Evolutionary conservation across 2,797 vertebrate species (phyloP), one percentile per base, ranked within the genome.

Genomic region (Catharus ustulatus): DNA sequence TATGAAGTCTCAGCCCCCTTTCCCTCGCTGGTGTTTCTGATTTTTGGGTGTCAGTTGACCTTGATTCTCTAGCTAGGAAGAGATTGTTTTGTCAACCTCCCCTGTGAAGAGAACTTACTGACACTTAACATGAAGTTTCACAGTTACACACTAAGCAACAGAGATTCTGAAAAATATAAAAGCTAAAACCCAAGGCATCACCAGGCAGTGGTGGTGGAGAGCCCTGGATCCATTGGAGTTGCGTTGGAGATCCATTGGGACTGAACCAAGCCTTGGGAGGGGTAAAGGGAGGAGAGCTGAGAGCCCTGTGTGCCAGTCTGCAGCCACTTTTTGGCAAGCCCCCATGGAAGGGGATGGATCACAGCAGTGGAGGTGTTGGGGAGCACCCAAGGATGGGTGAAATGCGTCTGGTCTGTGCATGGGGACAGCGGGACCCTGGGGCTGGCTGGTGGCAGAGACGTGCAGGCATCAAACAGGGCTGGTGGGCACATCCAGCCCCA

Each of bases 301-400:
- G 43, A 71, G 29, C 71, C 6, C 22, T 14, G 3, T 10, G 46
- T 6, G 1, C 5, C 36, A 11, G 4, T 2, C 4, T 2, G 1
- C 17, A 42, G 32, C 23, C 29, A 5, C 9, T 8, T 18, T 68
- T 10, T 20, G 73, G 52, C 20, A 11, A 54, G 4, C 10, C 6
- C 15, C 8, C 6, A 0, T 7, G 59, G 66, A 18, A 71, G 17
- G 0, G 6, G 14, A 1, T 3, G 40, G 80, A 1, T 42, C 42
- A 3, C 3, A 32, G 16, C 34, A 16, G 9, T 2, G 79, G 45
- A 55, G 59, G 8, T 13, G 40, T 3, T 26, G 84, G 24, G 57
- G 42, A 38, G 1, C 30, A 42, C 21, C 36, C 5, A 4, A 3
- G 45, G 58, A 1, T 5, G 54, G 42, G 14, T 38, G 58, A 6